phyloP scores from a whole-genome alignment of 2,113 vertebrate species.

The Tragelaphus scriptus region DNA sequence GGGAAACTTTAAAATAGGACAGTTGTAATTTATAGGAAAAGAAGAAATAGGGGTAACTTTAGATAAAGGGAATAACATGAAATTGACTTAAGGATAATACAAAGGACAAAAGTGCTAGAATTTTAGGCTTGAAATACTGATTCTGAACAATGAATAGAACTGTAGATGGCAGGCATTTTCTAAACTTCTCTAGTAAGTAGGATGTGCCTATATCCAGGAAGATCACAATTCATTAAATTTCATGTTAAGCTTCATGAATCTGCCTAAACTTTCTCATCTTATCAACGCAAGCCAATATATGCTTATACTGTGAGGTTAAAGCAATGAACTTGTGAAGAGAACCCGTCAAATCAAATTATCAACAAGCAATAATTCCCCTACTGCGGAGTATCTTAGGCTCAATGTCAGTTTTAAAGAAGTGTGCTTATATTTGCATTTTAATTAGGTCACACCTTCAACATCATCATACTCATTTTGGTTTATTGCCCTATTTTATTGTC shows the following conservation, averaged over 20 bases:
- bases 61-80: neutral
- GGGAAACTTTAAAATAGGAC: neutral
- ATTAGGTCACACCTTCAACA: constrained; percentile 56
- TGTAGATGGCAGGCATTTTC: neutral
- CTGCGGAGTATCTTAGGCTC: neutral
- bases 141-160: neutral
- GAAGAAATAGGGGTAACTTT: neutral
- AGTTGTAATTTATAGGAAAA: neutral
- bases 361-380: constrained; percentile 8
- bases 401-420: constrained; percentile 32
- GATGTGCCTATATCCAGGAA: neutral
- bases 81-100: neutral
- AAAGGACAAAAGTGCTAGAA: neutral
- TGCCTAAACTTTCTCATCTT: constrained; percentile 32
- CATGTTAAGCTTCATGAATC: constrained; percentile 39
- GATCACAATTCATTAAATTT: constrained; percentile 44
- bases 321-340: constrained; percentile 48
- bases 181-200: constrained; percentile 11
- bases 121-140: constrained; percentile 21
- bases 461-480: constrained; percentile 39
- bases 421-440: constrained; percentile 51
- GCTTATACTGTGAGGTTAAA: constrained; percentile 40
- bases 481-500: constrained; percentile 39
- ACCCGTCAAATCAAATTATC: constrained; percentile 59
- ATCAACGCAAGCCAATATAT: constrained; percentile 39